Percentiles rank a stretch among this genome's conserved stretches.
Conservation (phyloP, 1,140 invertebrate genomes). For the Subanguina moxae region DNA sequence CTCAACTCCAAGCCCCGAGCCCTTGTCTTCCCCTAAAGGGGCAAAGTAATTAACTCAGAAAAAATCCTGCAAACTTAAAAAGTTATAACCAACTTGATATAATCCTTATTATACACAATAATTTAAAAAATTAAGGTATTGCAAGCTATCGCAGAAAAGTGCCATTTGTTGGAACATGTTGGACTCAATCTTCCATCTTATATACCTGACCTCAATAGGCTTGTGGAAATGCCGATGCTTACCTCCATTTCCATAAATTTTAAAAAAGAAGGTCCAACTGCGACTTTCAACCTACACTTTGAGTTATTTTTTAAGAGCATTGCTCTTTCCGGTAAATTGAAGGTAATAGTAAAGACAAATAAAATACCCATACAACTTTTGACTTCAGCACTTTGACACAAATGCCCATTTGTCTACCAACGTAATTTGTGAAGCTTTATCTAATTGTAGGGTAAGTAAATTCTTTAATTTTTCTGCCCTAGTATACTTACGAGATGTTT, state of each 20-base stretch:
- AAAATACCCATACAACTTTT: not conserved
- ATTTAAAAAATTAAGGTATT: not conserved
- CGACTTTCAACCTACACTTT: not conserved
- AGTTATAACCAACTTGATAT: too few species aligned
- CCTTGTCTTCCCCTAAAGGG: too few species aligned
- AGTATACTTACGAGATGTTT: too few species aligned
- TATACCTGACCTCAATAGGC: not conserved
- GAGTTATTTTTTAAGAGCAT: not conserved
- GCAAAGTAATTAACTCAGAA: too few species aligned
- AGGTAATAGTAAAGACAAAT: not conserved
- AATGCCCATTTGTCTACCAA: not conserved
- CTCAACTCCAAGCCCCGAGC: too few species aligned
- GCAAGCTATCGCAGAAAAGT: not conserved
- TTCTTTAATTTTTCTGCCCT: too few species aligned
- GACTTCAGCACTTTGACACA: not conserved
- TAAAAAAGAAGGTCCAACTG: not conserved
- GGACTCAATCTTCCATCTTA: not conserved
- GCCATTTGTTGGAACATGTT: not conserved
- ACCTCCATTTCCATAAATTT: not conserved
- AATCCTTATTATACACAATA: too few species aligned
- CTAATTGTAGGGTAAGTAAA: not conserved
- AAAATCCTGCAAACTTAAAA: too few species aligned
- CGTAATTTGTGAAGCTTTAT: not conserved
- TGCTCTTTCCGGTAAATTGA: not conserved
- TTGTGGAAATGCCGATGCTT: not conserved